Base-by-base conservation (phyloP, 2,888 invertebrate genomes). In the Mesorhabditis sp. region DNA sequence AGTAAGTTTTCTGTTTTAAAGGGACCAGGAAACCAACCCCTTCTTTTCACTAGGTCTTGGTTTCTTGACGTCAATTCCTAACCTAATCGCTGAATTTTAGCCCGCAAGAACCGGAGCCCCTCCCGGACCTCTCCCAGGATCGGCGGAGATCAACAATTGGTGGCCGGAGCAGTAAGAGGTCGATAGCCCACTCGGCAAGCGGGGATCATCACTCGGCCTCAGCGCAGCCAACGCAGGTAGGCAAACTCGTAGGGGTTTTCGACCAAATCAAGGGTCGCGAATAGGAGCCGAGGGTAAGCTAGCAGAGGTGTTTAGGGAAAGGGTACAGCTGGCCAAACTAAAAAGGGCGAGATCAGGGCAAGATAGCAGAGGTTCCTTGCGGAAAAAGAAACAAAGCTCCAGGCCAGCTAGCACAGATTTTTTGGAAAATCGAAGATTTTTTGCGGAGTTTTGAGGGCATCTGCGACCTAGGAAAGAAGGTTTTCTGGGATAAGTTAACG, bases 71-170 rank as follows among this genome's bases (percentile, higher is more conserved):
- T n/a, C n/a, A n/a, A 10, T 3, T 45, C 28, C 10, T 6, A 15
- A n/a, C 41, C 13, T 7, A 4, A 65, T 64, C 41, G 6, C 5
- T 28, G 42, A 65, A 13, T 7, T 71, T 44, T 67, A 79, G 79
- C 45, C 79, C 79, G 42, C 76, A 69, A 66, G 77, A 79, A 70
- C 79, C 77, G 10, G 79, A 79, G 67, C 72, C 77, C 1, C 74
- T 79, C 6, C 79, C 79, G 41, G 79, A 79, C 66, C 72, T 79
- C 13, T 73, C 73, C 5, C 79, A 77, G 45, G 28, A 28, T 28
- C 28, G 28, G 28, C 68, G 77, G 62, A 72, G 77, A 42, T 77
- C 77, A 4, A 77, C 77, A n/a, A 77, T 77, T 44, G 76, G 77
- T 45, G 77, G 75, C 4, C 70, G 77, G 13, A 71, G 75, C 10